These are phyloP conservation scores for Egretta garzetta DNA, from an alignment of 2,113 vertebrate genomes.

Conservation along the genomic window DNA sequence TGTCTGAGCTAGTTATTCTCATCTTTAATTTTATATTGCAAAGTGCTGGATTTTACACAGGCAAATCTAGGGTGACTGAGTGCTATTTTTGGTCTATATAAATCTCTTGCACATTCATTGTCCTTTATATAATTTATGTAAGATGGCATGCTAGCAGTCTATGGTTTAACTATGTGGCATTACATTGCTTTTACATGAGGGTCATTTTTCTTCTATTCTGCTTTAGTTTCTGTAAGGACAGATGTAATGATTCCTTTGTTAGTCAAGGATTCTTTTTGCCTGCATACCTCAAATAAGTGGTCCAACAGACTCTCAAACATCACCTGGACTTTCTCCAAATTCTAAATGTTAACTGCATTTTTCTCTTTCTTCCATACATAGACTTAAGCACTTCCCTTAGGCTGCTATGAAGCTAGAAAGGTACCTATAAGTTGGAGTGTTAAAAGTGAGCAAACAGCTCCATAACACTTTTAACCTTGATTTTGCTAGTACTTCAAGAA, in stretches of 20 bases:
- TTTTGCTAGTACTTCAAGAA: not conserved
- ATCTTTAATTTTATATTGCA: conserved; percentile 13
- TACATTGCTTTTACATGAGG: not conserved
- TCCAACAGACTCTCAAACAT: not conserved
- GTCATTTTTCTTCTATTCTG: not conserved
- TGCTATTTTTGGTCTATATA: not conserved
- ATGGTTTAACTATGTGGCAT: not conserved
- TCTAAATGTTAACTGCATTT: not conserved
- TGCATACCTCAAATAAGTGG: not conserved
- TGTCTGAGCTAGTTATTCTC: not conserved
- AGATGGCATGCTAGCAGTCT: not conserved
- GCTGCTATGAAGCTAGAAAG: not conserved
- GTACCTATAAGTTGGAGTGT: not conserved
- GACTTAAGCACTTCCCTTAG: not conserved
- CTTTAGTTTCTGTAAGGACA: not conserved
- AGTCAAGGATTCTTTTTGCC: not conserved
- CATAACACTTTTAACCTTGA: not conserved
- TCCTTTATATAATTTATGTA: not conserved
- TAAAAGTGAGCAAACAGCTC: not conserved
- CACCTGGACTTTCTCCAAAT: not conserved
- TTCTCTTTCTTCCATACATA: not conserved
- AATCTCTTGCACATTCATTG: not conserved
- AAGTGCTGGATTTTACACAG: not conserved
- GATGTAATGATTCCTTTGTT: not conserved
- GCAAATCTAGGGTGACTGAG: not conserved